Base-by-base conservation (phyloP, 2,888 invertebrate species). In the Germaria angustata region DNA sequence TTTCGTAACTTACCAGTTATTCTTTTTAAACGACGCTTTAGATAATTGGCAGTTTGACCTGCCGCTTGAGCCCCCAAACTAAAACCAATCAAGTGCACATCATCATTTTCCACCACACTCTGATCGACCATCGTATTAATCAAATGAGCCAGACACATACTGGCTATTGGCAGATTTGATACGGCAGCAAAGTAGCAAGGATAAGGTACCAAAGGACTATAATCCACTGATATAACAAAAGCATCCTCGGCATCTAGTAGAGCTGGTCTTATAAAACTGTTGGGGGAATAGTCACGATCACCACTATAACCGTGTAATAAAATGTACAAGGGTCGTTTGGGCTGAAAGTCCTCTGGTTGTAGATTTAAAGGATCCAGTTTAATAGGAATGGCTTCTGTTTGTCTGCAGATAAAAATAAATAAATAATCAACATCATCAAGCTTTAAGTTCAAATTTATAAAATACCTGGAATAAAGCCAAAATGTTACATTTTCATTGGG, bases 271-370 rank as follows among this genome's bases (percentile, higher is more conserved):
- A 94, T 92, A 88, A 93, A 92, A 4, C 91, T 90, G 85, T 93
- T 94, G 0, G 94, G 94, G 0, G 93, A 91, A 85, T 90, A 94
- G 85, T 94, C 92, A 72, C 90, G 93, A 86, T 93, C 78, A 0
- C 94, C 94, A 0, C 94, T 94, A 85, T 94, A 94, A 0, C 94
- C 94, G 81, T 94, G 94, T 53, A 94, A 92, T 1, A 94, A 85
- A 13, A 94, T 91, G 84, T 93, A 93, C 0, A 94, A 87, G 0
- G 93, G 92, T 0, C 91, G 92, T 20, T 90, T 87, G 8, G 87
- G 87, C 51, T 85, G 85, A 68, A 90, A 90, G 65, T 87, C 85
- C 61, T 85, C 84, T 0, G 86, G 81, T 59, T 88, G 84, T 1
- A 88, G 83, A 71, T 88, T 86, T 0, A 86, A 72, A 6, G 91